These are phyloP conservation scores for Artibeus lituratus DNA, from an alignment of 2,797 vertebrate genomes.

Conservation along the genomic window DNA sequence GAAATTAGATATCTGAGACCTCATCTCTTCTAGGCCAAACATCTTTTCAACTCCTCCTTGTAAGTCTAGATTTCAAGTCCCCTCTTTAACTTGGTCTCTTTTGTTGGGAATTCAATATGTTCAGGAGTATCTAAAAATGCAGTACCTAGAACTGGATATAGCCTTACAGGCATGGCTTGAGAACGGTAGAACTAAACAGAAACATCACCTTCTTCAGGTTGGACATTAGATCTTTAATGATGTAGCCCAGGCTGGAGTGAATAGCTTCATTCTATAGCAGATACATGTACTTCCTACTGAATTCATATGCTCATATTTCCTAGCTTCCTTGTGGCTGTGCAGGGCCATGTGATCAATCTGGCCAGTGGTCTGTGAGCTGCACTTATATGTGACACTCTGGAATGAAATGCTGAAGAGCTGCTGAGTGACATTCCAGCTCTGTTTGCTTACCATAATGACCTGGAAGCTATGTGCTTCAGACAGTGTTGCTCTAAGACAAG, in stretches of 20 bases:
- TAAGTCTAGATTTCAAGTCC: not conserved
- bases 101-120: not conserved
- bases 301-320: not conserved
- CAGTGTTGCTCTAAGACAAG: not conserved
- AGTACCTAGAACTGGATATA: not conserved
- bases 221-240: not conserved
- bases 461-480: not conserved
- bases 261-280: not conserved
- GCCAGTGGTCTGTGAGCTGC: not conserved
- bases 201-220: not conserved
- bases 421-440: not conserved
- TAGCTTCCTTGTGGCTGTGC: not conserved
- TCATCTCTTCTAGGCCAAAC: not conserved
- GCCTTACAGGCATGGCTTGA: not conserved
- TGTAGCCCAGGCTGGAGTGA: not conserved
- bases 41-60: not conserved
- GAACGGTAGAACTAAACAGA: not conserved
- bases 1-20: not conserved
- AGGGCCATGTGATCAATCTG: not conserved
- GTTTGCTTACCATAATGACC: not conserved
- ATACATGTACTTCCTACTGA: not conserved
- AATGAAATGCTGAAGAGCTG: not conserved
- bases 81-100: slow-evolving; percentile 7
- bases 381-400: not conserved
- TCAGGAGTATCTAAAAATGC: not conserved